Base-by-base conservation (phyloP, 2,113 vertebrate genomes). In the Alaudala cheleensis region DNA sequence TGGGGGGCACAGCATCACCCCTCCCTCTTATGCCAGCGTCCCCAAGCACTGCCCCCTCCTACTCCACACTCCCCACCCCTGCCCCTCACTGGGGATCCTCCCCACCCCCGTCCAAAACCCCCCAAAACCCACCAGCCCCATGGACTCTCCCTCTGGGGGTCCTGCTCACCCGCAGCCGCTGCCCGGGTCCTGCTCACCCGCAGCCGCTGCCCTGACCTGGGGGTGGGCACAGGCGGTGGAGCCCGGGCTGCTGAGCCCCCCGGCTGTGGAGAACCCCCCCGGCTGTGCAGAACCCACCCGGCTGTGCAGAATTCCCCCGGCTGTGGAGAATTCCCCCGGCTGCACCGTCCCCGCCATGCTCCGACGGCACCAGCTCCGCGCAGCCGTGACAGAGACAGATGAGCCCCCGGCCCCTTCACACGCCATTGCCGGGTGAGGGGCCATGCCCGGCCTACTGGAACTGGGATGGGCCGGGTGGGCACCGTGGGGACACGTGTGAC, bases 101-200 rank as follows among this genome's bases (percentile, higher is more conserved):
- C 9, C 25, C 13, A 6, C 13, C 8, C 11, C 13, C 19, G 44
- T 39, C 16, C 22, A 58, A 45, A 33, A 5, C 21, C 40, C 12
- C 29, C 14, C 12, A 29, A 69, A 67, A 67, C 25, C 18, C 49
- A 6, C 10, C 50, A 57, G 22, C 34, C 6, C 65, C 24, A 12
- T 3, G 12, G 12, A 25, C 2, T 15, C 44, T 37, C 9, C 2
- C 40, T 49, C 40, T 2, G 5, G 18, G 51, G 14, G 24, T 31
- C 40, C 28, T n/a, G n/a, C n/a, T n/a, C n/a, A n/a, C n/a, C n/a
- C n/a, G n/a, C n/a, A n/a, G n/a, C n/a, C n/a, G n/a, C n/a, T n/a
- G n/a, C n/a, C n/a, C n/a, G n/a, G n/a, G n/a, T n/a, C n/a, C n/a
- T 1, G 0, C 33, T 61, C 15, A 20, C 23, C 23, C 25, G 4